phyloP scores from a whole-genome alignment of 2,797 vertebrate genomes.

The Simalia tracyae region DNA sequence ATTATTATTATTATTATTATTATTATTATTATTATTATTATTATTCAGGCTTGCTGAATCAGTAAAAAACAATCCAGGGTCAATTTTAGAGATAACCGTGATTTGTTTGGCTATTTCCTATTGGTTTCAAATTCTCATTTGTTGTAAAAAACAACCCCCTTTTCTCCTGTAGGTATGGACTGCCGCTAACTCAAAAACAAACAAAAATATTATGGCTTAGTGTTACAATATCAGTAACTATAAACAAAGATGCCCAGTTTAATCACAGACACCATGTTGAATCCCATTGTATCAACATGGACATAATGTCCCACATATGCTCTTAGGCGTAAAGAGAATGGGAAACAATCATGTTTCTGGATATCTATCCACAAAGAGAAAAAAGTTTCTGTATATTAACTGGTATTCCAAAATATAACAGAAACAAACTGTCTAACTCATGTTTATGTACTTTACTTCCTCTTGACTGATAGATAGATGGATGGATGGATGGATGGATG shows the following conservation, averaged over 20 bases:
- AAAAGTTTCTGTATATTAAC: constrained; percentile 28
- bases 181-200: background rate
- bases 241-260: constrained; percentile 54
- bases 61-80: background rate
- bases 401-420: constrained; percentile 29
- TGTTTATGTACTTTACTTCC: constrained; percentile 52
- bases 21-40: too few relatives aligned
- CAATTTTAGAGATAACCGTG: background rate
- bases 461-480: background rate
- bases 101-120: background rate
- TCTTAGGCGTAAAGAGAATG: constrained; percentile 43
- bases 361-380: constrained; percentile 41
- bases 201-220: background rate
- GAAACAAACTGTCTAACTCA: constrained; percentile 23
- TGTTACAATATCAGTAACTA: constrained; percentile 51
- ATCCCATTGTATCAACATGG: constrained; percentile 61
- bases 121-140: background rate
- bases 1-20: too few relatives aligned
- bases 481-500: too few relatives aligned
- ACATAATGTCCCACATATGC: constrained; percentile 27
- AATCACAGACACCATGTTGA: constrained; percentile 58
- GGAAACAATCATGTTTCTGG: constrained; percentile 37
- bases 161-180: background rate
- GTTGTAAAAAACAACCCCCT: background rate
- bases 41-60: background rate